Base-by-base conservation (phyloP, 2,113 vertebrate genomes). In the Calidris pugnax region DNA sequence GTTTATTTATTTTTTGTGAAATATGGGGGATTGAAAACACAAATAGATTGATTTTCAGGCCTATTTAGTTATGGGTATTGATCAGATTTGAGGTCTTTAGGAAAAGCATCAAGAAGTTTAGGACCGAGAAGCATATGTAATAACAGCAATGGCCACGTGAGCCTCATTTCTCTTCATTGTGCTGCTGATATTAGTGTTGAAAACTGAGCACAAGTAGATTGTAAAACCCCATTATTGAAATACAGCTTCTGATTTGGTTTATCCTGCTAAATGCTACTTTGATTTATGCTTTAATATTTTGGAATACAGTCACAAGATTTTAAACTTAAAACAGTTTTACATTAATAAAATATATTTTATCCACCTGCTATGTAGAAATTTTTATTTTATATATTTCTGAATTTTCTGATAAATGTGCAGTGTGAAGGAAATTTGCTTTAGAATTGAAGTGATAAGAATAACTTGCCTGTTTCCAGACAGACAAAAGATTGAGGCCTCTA, bases 261-360 rank as follows among this genome's bases (percentile, higher is more conserved):
- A 97, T 96, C 94, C 92, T 96, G 66, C 92, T 95, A 94, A 96
- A 93, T 97, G 76, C 93, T 95, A 23, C 67, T 90, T 90, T 94
- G 92, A 96, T 97, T 97, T 98, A 95, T 97, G 93, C 97, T 97
- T 97, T 95, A 97, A 94, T 98, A 96, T 95, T 84, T 95, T 88
- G 45, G 48, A 97, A 96, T 96, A 89, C 4, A 93, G 85, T 95
- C 81, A 87, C n/a, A 80, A 91, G 82, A 94, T 96, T 97, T 96
- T 94, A n/a, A 79, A 76, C 92, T 93, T 96, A 79, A 95, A 97
- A 75, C 69, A 89, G 27, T 91, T 98, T 97, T 95, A 63, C 85
- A 77, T 97, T 87, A 90, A 90, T 93, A 93, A 93, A 95, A 90
- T 80, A 22, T 35, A 47, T 85, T 95, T 91, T 68, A 66, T 93